Evolutionary conservation across 2,888 invertebrate genomes (phyloP), one percentile per base, ranked within the genome.

Genomic region (Hedya salicella): DNA sequence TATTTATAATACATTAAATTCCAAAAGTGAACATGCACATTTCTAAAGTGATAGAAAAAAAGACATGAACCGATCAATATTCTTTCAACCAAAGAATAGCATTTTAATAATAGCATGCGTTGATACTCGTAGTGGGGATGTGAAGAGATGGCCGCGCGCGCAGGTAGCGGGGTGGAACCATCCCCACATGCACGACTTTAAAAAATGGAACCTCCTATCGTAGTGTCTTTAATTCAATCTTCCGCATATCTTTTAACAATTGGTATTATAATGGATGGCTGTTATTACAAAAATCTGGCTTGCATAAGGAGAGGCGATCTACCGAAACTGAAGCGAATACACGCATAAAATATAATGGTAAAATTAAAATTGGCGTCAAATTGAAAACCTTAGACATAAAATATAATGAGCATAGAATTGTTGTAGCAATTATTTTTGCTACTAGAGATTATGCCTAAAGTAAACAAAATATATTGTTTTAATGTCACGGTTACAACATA

Each of bases 61-160:
- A 25, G 6, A 25, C 6, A 6, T 6, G 25, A 25, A 6, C 25
- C 3, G 25, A 4, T 6, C 6, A 25, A 25, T n/a, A n/a, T 25
- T 25, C 25, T 25, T 6, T 25, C 25, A 25, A 25, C 4, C 25
- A 25, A 36, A 9, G 2, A 36, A 11, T 36, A 11, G 70, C 66
- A 74, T 73, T 79, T 82, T 76, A 82, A 78, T 78, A 81, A 87
- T 83, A 85, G 84, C 83, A 80, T 75, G 70, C 70, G 74, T 74
- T 71, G 69, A 71, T 73, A 73, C 78, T 78, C 82, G 84, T 85
- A 79, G 86, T 80, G 85, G 86, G 85, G 86, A 81, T 83, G 77
- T 75, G 82, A 83, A 88, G 85, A 83, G 83, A 89, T 90, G 80
- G 86, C 84, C 81, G 78, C 81, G 79, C 76, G 74, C 79, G 75